Percentiles rank a stretch among this genome's conserved stretches.
phyloP scores from a whole-genome alignment of 2,113 vertebrate genomes.

The Poeciliopsis prolifica region DNA sequence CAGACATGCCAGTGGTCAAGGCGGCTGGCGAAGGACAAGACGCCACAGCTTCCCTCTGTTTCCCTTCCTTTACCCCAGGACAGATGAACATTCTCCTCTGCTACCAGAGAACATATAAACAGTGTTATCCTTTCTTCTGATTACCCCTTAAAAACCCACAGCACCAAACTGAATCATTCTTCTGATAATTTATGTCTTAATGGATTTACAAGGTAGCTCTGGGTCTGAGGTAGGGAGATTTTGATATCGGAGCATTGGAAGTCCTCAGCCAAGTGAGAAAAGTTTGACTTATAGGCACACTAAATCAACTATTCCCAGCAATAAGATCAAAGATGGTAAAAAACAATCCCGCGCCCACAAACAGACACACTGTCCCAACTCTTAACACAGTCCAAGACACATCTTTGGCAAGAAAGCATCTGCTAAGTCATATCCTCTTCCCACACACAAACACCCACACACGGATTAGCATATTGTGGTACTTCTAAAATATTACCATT shows the following conservation, averaged over 20 bases:
- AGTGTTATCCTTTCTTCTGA: constrained; percentile 26
- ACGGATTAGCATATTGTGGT: constrained; percentile 19
- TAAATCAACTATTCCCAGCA: constrained; percentile 60
- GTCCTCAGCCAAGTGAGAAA: constrained; percentile 54
- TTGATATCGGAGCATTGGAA: constrained; percentile 62
- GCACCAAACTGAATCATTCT: constrained; percentile 41
- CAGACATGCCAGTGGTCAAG: constrained; percentile 68
- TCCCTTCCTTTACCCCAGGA: constrained; percentile 25
- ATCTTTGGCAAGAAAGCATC: constrained; percentile 26
- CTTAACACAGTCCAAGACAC: constrained; percentile 32
- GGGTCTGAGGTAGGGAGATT: constrained; percentile 35
- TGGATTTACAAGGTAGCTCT: constrained; percentile 38
- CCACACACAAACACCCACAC: constrained; percentile 26
- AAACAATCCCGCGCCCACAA: constrained; percentile 46
- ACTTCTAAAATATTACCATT: constrained; percentile 2
- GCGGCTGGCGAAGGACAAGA: constrained; percentile 50
- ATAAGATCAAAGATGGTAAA: constrained; percentile 46
- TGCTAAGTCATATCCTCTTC: constrained; percentile 25
- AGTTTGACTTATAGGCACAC: constrained; percentile 43
- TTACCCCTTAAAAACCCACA: constrained; percentile 22
- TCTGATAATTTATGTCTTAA: constrained; percentile 45
- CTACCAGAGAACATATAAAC: constrained; percentile 52
- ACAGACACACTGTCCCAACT: constrained; percentile 41
- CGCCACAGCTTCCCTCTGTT: constrained; percentile 55
- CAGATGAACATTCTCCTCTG: constrained; percentile 32